Evolutionary conservation across 2,888 invertebrate species (phyloP), one percentile per base, ranked within the genome.

Genomic region (Antheraea assamensis): DNA sequence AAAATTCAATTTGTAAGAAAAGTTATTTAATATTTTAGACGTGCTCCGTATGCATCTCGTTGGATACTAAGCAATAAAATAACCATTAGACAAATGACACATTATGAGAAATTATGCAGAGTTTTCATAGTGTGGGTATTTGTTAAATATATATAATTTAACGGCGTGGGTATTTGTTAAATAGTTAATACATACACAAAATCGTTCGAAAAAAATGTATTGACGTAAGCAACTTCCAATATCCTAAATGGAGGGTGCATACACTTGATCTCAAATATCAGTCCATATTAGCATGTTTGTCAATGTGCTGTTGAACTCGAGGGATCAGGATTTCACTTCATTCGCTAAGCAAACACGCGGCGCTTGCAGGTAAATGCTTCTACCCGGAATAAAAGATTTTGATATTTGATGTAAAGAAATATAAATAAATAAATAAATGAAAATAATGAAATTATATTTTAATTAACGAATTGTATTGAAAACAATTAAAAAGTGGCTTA

Each of bases 251-350:
- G 30, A 70, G 70, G 35, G 73, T 70, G 49, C 52, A 70, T 70
- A 68, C 27, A 73, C 55, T 73, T 73, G 47, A 73, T 74, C 72
- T 74, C 72, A 74, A 66, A 74, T 74, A 52, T 71, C 74, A 74
- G 61, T 30, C 61, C 30, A 49, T 30, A 52, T 68, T 68, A 68
- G 68, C 24, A 49, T 72, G 71, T 79, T 79, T 80, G 77, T 76
- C 66, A 68, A 74, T 73, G 77, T 77, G 77, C 71, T 78, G 79
- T 79, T 81, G 78, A 81, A 79, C 80, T 72, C 75, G 72, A n/a
- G 66, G 58, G 70, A 49, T 73, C 47, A 76, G 73, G 74, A 79
- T 76, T 76, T 78, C 79, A 79, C 80, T 80, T 77, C 80, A 80
- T 81, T 80, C 80, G 77, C 74, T 75, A 74, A 61, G 77, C 79